Conservation (phyloP, 1,140 invertebrate genomes). For the Formica selysi region DNA sequence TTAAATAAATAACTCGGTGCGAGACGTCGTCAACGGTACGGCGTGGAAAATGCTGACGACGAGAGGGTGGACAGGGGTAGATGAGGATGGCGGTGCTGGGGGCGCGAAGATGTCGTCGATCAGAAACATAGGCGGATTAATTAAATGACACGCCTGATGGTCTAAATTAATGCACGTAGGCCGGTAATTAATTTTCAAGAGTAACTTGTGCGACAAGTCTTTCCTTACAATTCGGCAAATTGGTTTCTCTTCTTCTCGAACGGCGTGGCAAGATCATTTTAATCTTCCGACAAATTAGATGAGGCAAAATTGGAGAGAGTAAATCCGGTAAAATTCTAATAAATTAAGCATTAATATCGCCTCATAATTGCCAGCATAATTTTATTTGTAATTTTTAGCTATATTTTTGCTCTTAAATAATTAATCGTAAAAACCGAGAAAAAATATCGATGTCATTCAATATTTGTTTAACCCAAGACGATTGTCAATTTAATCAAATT, state of each 20-base stretch:
- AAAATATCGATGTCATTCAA: background rate
- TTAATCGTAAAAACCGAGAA: background rate
- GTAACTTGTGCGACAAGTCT: conserved; percentile 16
- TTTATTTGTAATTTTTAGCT: background rate
- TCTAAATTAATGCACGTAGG: conserved; percentile 24
- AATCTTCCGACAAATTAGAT: background rate
- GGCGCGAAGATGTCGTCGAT: conserved; percentile 19
- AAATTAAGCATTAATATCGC: conserved; percentile 1
- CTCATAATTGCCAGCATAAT: background rate
- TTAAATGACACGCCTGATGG: conserved; percentile 51
- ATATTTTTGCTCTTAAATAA: background rate
- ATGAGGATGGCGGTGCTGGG: conserved; percentile 1
- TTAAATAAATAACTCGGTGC: conserved; percentile 55
- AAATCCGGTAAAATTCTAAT: background rate
- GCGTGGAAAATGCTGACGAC: background rate
- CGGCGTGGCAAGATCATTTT: background rate
- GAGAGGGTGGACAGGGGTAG: conserved; percentile 20
- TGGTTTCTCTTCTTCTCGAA: background rate
- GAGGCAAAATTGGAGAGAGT: background rate
- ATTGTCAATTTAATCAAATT: background rate
- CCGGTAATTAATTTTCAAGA: conserved; percentile 50
- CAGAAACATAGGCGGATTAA: conserved; percentile 32
- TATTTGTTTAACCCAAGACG: background rate
- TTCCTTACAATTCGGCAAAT: conserved; percentile 28
- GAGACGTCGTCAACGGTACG: background rate